Evolutionary conservation across 1,140 invertebrate genomes (phyloP), one percentile per base, ranked within the genome.

Genomic region (Lethrus apterus): DNA sequence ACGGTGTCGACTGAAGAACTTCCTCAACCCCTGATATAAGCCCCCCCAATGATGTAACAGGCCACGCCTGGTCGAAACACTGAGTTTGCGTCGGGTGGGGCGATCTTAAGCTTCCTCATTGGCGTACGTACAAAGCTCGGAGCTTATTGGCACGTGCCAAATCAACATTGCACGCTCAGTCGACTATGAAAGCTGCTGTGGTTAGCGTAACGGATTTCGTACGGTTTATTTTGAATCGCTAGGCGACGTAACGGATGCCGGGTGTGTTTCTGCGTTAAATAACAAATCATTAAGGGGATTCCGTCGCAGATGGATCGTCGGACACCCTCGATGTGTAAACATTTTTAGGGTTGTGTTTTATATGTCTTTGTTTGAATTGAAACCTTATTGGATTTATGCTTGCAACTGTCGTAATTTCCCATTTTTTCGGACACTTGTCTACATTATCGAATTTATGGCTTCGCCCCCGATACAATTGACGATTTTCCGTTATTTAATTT

Each of bases 131-230:
- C 2, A 14, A 20, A 32, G 10, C 30, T 33, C 23, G 29, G 10
- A 36, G 24, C 50, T 48, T 50, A 62, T 62, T 60, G 60, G 60
- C 44, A 56, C 47, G 19, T 26, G 47, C 23, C 23, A 51, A 57
- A 57, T 56, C 54, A 52, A 38, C 42, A 21, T 38, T 13, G 26
- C 34, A 31, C 48, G 54, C 44, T 49, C 30, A 54, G 48, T 50
- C 51, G 32, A 36, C 48, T 52, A 35, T 26, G 48, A 50, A 52
- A 56, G 45, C 46, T 51, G 18, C 14, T 40, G 20, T 24, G 18
- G 2, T 8, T 26, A 42, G 33, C 41, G 24, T 63, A 61, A 61
- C 59, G 60, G 59, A 63, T 60, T 63, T 63, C 49, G 21, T 23
- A 45, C 23, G 32, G 38, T 48, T 36, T 41, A 32, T 46, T 50